Percentiles rank a stretch among this genome's conserved stretches.
phyloP scores from a whole-genome alignment of 2,797 vertebrate genomes.

The Tokudaia muenninki region DNA sequence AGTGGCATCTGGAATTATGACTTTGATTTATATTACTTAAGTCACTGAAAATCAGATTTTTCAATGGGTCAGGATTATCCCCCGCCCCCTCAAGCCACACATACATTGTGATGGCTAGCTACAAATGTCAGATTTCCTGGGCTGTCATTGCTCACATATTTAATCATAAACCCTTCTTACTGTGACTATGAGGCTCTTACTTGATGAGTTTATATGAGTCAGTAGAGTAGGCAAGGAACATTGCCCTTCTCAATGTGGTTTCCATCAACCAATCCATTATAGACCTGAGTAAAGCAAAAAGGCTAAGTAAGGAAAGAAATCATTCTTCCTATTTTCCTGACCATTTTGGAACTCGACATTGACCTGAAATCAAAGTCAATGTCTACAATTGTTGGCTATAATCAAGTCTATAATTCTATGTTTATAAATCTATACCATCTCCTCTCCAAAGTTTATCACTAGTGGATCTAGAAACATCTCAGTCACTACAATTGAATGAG shows the following conservation, averaged over 20 bases:
- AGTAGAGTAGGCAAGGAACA: neutral
- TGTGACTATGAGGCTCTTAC: neutral
- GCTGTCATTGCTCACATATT: neutral
- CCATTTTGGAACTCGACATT: neutral
- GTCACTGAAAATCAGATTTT: neutral
- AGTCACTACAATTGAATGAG: neutral
- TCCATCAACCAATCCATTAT: neutral
- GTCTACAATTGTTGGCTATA: neutral
- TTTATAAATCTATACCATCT: neutral
- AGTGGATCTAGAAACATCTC: neutral
- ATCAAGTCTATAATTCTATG: neutral
- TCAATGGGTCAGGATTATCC: no score
- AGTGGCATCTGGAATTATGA: no score
- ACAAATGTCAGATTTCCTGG: neutral
- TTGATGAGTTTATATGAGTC: neutral
- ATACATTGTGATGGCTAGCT: neutral
- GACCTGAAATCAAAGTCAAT: neutral
- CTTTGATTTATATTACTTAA: neutral
- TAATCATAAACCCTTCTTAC: neutral
- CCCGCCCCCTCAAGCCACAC: no score
- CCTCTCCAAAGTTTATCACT: neutral
- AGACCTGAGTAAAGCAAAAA: neutral
- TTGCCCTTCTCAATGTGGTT: neutral
- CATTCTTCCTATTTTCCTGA: no score
- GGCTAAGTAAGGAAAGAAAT: neutral